Percentiles rank a stretch among this genome's conserved stretches.
These are phyloP conservation scores for Chesias legatella DNA, from an alignment of 2,888 invertebrate species.

Conservation along the genomic window DNA sequence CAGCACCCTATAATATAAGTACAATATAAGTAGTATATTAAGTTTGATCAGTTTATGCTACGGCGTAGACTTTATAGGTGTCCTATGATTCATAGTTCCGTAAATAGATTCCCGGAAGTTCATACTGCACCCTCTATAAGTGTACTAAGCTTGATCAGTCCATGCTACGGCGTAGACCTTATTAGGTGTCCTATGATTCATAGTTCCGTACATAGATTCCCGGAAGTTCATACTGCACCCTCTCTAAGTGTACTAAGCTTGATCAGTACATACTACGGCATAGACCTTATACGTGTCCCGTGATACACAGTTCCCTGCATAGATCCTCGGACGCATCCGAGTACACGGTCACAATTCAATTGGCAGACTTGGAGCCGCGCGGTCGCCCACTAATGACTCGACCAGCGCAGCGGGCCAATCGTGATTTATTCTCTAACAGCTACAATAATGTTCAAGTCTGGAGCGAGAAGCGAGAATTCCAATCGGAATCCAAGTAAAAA, in stretches of 20 bases:
- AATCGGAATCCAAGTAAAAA: background rate
- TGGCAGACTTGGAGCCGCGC: slow-evolving; percentile 47
- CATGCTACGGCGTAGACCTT: too few species aligned
- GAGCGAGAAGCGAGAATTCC: slow-evolving; percentile 7
- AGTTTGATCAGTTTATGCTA: too few species aligned
- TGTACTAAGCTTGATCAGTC: too few species aligned
- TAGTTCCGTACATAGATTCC: slow-evolving; percentile 18
- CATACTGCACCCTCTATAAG: too few species aligned
- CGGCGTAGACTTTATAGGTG: background rate
- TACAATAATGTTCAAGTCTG: slow-evolving; percentile 35
- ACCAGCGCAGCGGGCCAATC: slow-evolving; percentile 53
- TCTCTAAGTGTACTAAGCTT: too few species aligned
- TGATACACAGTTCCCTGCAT: slow-evolving; percentile 1
- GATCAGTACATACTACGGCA: too few species aligned
- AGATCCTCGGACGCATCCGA: slow-evolving; percentile 33
- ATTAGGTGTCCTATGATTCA: background rate
- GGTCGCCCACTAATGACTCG: slow-evolving; percentile 67
- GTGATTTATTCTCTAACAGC: slow-evolving; percentile 67
- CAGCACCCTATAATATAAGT: too few species aligned
- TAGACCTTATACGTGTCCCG: background rate
- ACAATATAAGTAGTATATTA: too few species aligned
- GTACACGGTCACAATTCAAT: slow-evolving; percentile 60
- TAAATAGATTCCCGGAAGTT: slow-evolving; percentile 27
- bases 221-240: too few species aligned
- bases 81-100: background rate